These are phyloP conservation scores for Cacoxenus indagator DNA, from an alignment of 2,888 invertebrate genomes.

Conservation along the genomic window DNA sequence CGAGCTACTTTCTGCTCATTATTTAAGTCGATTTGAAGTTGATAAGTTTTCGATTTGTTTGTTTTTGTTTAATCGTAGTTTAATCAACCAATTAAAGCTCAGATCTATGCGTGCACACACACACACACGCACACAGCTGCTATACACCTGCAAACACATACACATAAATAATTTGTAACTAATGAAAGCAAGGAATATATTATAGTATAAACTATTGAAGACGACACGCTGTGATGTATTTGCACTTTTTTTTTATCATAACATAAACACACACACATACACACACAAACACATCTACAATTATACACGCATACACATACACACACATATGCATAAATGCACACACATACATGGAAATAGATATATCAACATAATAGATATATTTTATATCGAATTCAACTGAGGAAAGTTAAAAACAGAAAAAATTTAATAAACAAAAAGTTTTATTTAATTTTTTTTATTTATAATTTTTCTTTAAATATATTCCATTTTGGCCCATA, in stretches of 20 bases:
- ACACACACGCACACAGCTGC: too few species aligned
- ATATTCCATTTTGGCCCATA: not conserved
- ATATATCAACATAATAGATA: slow-evolving; percentile 39
- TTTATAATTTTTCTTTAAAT: not conserved
- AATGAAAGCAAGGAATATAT: too few species aligned
- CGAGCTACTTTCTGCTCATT: too few species aligned
- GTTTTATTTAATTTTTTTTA: slow-evolving; percentile 21
- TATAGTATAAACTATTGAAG: too few species aligned
- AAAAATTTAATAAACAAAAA: slow-evolving; percentile 28
- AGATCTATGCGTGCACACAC: too few species aligned
- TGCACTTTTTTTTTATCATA: slow-evolving; percentile 46
- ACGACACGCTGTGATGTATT: slow-evolving; percentile 70
- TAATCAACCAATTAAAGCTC: too few species aligned
- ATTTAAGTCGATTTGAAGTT: too few species aligned
- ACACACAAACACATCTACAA: not conserved
- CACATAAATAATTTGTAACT: too few species aligned
- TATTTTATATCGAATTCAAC: too few species aligned
- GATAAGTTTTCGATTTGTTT: too few species aligned
- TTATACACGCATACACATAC: not conserved
- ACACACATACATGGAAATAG: not conserved
- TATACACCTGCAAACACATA: not conserved
- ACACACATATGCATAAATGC: not conserved
- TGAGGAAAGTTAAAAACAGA: slow-evolving; percentile 23
- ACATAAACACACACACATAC: slow-evolving; percentile 37
- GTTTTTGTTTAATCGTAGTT: too few species aligned